Base-by-base conservation (phyloP, 2,113 vertebrate genomes). In the Paraplagusia blochii region DNA sequence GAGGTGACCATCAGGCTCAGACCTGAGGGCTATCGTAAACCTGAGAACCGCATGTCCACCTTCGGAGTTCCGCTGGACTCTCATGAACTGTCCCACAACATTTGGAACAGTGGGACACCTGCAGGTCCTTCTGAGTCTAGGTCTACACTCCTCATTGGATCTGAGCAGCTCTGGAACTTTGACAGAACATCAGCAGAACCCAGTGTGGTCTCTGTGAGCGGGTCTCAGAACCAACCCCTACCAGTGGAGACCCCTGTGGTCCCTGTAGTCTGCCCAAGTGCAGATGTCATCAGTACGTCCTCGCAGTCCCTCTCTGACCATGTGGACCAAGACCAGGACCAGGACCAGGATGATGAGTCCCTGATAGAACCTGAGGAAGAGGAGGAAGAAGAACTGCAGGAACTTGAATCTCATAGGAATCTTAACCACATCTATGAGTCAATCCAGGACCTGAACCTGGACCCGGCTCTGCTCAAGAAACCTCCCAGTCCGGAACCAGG, bases 401-500 rank as follows among this genome's bases (percentile, higher is more conserved):
- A 38, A 33, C 38, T 12, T n/a, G 63, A 42, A 7, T 55, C 47
- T 4, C 16, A 0, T 5, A 65, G 70, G 49, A 63, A 73, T 40
- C 90, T 91, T 0, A 89, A 92, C 71, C 91, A 92, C 33, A 85
- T 95, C 72, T 92, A 91, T 1, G 74, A 89, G 69, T 81, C 92
- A 11, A 62, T 92, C 66, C 80, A 69, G 64, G 94, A 94, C 59
- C 61, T 84, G 13, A 53, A 62, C 15, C 76, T 89, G 52, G 85
- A 88, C 34, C 38, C 84, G 18, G 78, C 71, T 42, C 62, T 87
- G 45, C 18, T 59, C 9, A 19, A 65, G 44, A 55, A n/a, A n/a
- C 35, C 11, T 36, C 16, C 5, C 1, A 73, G 57, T 70, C 65
- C 79, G 8, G 55, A 51, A 63, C 33, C 0, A 0, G 33, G 33